Evolutionary conservation across 2,113 vertebrate species (phyloP).

Genomic region (Peromyscus maniculatus): DNA sequence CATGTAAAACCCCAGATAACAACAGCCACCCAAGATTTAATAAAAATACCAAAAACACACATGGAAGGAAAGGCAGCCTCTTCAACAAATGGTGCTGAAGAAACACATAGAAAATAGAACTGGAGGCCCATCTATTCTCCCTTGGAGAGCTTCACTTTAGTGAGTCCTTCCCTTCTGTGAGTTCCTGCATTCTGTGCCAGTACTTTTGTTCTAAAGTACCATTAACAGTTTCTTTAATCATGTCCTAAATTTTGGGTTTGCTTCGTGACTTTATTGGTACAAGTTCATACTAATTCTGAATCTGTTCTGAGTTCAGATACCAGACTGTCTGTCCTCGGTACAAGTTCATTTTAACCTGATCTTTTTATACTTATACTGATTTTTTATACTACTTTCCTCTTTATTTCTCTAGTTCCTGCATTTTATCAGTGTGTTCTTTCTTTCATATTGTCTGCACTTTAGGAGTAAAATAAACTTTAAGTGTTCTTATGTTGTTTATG

Average conservation of each 20-base stretch:
- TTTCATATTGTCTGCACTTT: background rate
- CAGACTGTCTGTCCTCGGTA: background rate
- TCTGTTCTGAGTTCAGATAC: conserved; percentile 32
- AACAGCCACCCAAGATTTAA: background rate
- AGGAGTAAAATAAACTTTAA: background rate
- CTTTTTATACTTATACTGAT: conserved; percentile 8
- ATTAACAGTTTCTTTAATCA: background rate
- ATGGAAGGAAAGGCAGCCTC: background rate
- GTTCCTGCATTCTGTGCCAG: background rate
- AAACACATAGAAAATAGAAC: background rate
- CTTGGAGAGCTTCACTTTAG: background rate
- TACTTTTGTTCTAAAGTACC: background rate
- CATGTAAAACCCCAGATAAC: background rate
- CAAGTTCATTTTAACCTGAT: conserved; percentile 38
- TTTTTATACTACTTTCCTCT: conserved; percentile 50
- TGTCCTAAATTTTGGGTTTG: background rate
- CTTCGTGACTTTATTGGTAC: background rate
- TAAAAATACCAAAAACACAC: background rate
- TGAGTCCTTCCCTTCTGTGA: background rate
- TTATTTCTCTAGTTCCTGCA: background rate
- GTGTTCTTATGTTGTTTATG: background rate
- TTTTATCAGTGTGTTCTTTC: conserved; percentile 42
- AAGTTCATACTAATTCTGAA: background rate
- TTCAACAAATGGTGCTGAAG: background rate
- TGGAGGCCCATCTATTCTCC: background rate